Evolutionary conservation across 2,113 vertebrate species (phyloP).

Genomic region (Atrichornis clamosus): DNA sequence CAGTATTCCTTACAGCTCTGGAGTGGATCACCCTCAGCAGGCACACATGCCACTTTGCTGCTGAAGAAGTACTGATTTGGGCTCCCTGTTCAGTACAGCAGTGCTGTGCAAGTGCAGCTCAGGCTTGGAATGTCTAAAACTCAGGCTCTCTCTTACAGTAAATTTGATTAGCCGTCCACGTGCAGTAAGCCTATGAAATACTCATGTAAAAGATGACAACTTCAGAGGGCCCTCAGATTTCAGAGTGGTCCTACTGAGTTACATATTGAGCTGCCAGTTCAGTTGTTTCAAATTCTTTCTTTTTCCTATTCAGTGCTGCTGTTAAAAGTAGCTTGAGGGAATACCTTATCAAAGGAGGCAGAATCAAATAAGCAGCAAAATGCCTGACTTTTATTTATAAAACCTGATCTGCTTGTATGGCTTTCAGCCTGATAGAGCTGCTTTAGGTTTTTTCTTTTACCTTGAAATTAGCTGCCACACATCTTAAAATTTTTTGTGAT

Average conservation of each 20-base stretch:
- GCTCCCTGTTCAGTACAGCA: fast-evolving
- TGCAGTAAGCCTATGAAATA: background rate
- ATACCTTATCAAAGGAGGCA: background rate
- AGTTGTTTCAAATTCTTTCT: background rate
- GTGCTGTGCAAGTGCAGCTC: background rate
- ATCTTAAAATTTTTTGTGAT: background rate
- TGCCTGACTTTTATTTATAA: background rate
- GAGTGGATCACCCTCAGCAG: background rate
- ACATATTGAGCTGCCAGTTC: background rate
- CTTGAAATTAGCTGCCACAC: background rate
- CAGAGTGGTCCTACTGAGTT: background rate
- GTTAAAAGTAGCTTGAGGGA: background rate
- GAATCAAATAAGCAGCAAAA: background rate
- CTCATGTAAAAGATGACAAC: background rate
- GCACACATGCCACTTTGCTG: background rate
- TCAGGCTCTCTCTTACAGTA: background rate
- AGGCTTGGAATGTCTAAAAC: background rate
- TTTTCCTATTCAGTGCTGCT: background rate
- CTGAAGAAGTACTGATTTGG: background rate
- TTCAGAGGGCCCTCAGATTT: background rate
- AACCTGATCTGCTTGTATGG: background rate
- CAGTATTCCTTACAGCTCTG: background rate
- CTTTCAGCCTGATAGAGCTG: background rate
- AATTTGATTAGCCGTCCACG: background rate
- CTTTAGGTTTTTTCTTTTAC: background rate